Evolutionary conservation across 1,140 invertebrate genomes (phyloP), one percentile per base, ranked within the genome.

Genomic region (Drosophila malerkotliana): DNA sequence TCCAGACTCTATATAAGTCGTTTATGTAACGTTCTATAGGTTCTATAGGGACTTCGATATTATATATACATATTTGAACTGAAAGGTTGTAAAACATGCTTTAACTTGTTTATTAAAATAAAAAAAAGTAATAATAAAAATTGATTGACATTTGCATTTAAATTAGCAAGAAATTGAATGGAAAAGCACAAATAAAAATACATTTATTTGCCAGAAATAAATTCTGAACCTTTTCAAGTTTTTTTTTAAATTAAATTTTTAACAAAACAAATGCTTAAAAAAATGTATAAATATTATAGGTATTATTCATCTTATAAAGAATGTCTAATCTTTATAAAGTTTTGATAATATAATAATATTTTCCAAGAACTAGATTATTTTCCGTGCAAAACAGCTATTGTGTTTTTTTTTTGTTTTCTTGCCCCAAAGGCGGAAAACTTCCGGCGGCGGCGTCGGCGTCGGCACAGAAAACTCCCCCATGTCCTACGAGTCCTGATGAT

Each of bases 401-500:
- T 61, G 28, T 39, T 45, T 28, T 14, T 8, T 4, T 18, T 18
- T 18, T 18, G 1, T 18, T 1, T 18, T 30, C 14, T 18, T 28
- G 41, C 21, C 57, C 45, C 45, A 12, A 8, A 24, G 32, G 28
- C 21, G 44, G 2, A 34, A 21, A 32, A 18, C 64, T 44, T 51
- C 45, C 53, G 64, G 14, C 41, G 64, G 14, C 41, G 44, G 14
- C 44, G 21, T 3, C 12, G 34, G 54, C 48, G 15, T 15, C 15
- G 64, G 32, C 44, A 66, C 32, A n/a, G 41, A 47, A 44, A 48
- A 57, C 45, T 51, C 63, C 28, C 56, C 8, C 28, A 12, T 1
- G 34, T 37, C 34, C 10, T n/a, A 1, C 47, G 24, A 12, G 7
- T 8, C 8, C 5, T 14, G 24, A 34, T 60, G 76, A 76, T 68